phyloP scores from a whole-genome alignment of 2,797 vertebrate species.

The Cephalopachus bancanus region DNA sequence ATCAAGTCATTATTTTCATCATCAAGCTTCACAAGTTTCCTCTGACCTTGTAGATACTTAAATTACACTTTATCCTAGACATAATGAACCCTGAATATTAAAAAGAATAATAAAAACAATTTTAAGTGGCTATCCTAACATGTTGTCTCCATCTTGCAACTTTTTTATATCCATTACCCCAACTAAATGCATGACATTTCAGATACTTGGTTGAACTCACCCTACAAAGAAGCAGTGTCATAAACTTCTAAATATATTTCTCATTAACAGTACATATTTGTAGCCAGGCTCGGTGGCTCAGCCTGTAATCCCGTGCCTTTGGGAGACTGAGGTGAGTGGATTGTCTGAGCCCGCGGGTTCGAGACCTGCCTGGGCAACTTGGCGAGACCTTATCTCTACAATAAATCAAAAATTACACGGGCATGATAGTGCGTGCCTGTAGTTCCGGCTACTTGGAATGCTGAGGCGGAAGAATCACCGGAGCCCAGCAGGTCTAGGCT shows the following conservation, averaged over 20 bases:
- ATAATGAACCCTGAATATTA: neutral
- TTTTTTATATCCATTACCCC: neutral
- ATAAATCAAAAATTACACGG: too few relatives aligned
- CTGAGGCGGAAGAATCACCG: too few relatives aligned
- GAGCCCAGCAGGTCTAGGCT: too few relatives aligned
- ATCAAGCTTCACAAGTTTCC: neutral
- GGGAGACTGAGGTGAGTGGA: too few relatives aligned
- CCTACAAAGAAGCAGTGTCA: neutral
- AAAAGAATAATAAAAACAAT: neutral
- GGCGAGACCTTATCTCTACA: too few relatives aligned
- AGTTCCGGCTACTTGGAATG: too few relatives aligned
- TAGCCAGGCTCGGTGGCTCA: neutral
- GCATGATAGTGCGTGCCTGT: too few relatives aligned
- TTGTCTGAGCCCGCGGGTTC: too few relatives aligned
- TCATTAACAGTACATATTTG: neutral
- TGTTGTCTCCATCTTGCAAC: neutral
- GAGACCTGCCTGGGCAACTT: too few relatives aligned
- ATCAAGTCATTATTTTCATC: neutral
- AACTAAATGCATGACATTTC: neutral
- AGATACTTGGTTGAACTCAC: neutral
- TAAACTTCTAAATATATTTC: neutral
- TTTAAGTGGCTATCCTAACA: neutral
- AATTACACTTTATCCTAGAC: constrained; percentile 13
- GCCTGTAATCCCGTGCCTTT: too few relatives aligned
- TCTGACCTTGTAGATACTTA: neutral